Percentiles rank a stretch among this genome's conserved stretches.
phyloP scores from a whole-genome alignment of 2,113 vertebrate species.

The Neolamprologus caudopunctatus region DNA sequence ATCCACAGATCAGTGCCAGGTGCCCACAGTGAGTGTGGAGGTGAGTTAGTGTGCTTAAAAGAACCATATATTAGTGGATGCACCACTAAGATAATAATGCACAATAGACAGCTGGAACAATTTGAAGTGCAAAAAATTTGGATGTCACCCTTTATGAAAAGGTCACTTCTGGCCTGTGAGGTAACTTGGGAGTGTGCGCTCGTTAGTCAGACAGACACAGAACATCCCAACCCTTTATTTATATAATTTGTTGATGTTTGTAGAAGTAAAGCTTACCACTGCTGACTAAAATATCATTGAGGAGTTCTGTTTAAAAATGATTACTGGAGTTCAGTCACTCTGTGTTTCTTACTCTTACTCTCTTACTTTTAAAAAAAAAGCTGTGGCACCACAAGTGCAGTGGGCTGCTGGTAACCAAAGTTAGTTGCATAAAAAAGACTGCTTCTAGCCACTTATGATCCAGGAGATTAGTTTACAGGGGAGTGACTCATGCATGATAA shows the following conservation, averaged over 20 bases:
- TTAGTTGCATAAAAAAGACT: background rate
- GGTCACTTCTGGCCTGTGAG: background rate
- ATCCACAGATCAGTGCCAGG: background rate
- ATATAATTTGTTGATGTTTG: background rate
- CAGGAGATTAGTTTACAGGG: no score
- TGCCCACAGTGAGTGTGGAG: background rate
- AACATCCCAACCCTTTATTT: background rate
- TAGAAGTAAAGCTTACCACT: accelerated
- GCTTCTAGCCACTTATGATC: no score
- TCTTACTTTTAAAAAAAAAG: background rate
- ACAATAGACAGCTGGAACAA: background rate
- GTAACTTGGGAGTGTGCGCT: background rate
- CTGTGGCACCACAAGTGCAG: background rate
- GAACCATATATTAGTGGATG: background rate
- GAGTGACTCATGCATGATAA: no score
- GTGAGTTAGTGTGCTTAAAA: background rate
- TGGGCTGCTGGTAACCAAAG: background rate
- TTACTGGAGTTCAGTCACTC: background rate
- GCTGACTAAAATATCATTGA: background rate
- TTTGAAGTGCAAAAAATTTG: background rate
- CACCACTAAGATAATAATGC: background rate
- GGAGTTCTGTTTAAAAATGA: background rate
- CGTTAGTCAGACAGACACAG: background rate
- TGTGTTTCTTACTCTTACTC: background rate
- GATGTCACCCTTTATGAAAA: background rate